Conservation (phyloP, 2,113 vertebrate species). For the Leucopsar rothschildi region DNA sequence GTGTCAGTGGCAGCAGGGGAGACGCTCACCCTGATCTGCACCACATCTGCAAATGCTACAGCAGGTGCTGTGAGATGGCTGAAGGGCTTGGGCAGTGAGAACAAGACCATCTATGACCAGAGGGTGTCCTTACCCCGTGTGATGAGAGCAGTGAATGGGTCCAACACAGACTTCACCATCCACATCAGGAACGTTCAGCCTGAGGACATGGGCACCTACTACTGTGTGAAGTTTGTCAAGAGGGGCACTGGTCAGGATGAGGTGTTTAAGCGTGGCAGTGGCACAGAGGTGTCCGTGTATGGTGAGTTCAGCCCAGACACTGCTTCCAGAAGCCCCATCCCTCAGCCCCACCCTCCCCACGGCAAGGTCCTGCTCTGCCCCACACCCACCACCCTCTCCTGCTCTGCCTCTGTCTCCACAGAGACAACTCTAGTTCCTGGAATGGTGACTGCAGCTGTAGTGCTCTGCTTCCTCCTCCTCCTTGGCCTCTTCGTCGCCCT, state of each 20-base stretch:
- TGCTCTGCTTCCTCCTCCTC: conserved; percentile 6
- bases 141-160: rapidly evolving
- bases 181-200: neutral
- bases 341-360: neutral
- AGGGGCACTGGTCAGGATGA: rapidly evolving
- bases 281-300: neutral
- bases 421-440: neutral
- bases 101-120: neutral
- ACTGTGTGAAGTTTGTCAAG: neutral
- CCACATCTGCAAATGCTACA: rapidly evolving
- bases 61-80: neutral
- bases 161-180: neutral
- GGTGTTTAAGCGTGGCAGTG: rapidly evolving
- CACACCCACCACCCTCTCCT: neutral
- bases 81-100: neutral
- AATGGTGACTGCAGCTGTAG: neutral
- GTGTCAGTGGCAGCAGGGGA: rapidly evolving
- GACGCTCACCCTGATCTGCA: neutral
- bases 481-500: neutral
- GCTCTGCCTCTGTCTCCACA: neutral
- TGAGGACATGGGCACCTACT: conserved; percentile 11
- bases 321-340: neutral
- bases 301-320: neutral
- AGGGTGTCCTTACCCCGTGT: neutral
- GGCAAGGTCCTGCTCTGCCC: rapidly evolving